phyloP scores from a whole-genome alignment of 2,888 invertebrate genomes.

The Atethmia centrago region DNA sequence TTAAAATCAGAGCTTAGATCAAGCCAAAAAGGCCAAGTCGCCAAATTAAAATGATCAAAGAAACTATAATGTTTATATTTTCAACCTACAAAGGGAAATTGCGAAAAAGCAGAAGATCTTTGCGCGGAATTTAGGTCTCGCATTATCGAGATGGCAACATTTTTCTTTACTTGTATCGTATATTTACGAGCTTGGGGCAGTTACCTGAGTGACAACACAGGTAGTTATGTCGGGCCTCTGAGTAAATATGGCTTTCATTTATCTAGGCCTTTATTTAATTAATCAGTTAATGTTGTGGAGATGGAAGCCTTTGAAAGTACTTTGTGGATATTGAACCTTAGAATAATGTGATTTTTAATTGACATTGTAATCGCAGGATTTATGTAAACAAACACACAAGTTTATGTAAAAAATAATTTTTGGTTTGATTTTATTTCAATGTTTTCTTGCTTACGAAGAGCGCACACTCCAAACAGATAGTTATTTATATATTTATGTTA shows the following conservation, averaged over 20 bases:
- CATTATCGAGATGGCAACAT: constrained; percentile 34
- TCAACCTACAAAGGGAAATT: constrained; percentile 14
- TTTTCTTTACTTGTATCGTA: constrained; percentile 46
- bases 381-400: no score
- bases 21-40: not conserved
- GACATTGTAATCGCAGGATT: not conserved
- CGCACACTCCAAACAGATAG: not conserved
- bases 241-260: constrained; percentile 56
- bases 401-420: not conserved
- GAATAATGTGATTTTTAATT: constrained; percentile 2
- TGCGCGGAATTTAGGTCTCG: constrained; percentile 24
- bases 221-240: constrained; percentile 39
- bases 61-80: not conserved
- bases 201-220: constrained; percentile 28
- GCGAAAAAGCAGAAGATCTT: constrained; percentile 17
- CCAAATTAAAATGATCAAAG: not conserved
- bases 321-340: constrained; percentile 2
- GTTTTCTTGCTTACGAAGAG: no score
- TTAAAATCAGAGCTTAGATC: not conserved
- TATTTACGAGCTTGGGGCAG: constrained; percentile 48
- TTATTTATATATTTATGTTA: not conserved
- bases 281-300: constrained; percentile 43
- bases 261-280: constrained; percentile 57
- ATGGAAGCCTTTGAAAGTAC: not conserved
- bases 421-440: not conserved